Conservation (phyloP, 2,113 vertebrate species). For the Pipra filicauda region DNA sequence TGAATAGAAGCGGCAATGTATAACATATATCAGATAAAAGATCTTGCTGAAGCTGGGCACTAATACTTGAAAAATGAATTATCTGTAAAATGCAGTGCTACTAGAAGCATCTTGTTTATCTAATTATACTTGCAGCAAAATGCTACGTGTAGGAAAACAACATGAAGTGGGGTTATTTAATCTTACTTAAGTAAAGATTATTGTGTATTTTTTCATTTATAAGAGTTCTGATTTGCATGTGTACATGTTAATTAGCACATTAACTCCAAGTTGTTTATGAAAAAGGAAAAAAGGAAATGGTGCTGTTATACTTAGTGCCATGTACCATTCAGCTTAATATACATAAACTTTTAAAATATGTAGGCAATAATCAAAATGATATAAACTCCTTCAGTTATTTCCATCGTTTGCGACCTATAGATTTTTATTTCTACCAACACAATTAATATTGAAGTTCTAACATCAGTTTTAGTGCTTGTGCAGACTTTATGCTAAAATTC, state of each 20-base stretch:
- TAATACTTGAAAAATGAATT: neutral
- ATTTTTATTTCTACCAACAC: conserved; percentile 51
- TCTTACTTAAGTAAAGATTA: neutral
- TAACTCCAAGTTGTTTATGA: neutral
- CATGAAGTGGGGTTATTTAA: neutral
- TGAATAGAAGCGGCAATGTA: neutral
- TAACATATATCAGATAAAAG: neutral
- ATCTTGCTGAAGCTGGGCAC: neutral
- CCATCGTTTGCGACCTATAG: conserved; percentile 23
- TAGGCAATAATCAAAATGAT: conserved; percentile 34
- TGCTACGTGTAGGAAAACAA: neutral
- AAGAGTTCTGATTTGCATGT: neutral
- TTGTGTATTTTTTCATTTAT: neutral
- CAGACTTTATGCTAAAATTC: conserved; percentile 14
- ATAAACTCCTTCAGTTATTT: conserved; percentile 57
- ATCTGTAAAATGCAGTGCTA: neutral
- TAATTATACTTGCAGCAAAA: conserved; percentile 20
- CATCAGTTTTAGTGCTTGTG: conserved; percentile 41
- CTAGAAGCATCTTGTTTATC: neutral
- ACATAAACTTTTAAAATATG: conserved; percentile 53
- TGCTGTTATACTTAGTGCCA: conserved; percentile 13
- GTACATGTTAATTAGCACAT: neutral
- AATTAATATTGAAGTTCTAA: conserved; percentile 55
- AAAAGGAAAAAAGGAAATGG: conserved; percentile 15
- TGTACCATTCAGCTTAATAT: conserved; percentile 26